Conservation (phyloP, 2,797 vertebrate species). For the Distichodus sexfasciatus region DNA sequence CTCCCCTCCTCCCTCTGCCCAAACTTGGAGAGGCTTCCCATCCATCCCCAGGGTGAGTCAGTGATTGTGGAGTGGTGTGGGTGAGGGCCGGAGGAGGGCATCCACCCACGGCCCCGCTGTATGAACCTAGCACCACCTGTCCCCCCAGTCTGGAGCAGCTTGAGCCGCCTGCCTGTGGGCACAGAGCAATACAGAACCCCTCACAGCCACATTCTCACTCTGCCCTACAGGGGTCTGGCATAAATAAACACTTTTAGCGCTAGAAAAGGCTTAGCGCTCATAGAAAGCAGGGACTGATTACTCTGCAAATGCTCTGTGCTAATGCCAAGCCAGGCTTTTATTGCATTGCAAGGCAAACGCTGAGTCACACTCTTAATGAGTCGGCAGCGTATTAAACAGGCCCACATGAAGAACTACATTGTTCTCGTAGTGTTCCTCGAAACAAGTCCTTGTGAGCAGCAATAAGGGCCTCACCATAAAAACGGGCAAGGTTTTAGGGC, state of each 20-base stretch:
- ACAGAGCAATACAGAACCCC: background rate
- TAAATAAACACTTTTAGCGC: slow-evolving; percentile 6
- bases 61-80: slow-evolving; percentile 28
- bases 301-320: background rate
- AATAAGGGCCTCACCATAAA: too few relatives aligned
- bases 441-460: background rate
- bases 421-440: background rate
- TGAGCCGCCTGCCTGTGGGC: slow-evolving; percentile 56
- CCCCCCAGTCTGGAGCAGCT: slow-evolving; percentile 64
- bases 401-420: background rate
- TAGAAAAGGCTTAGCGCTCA: background rate
- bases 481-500: background rate
- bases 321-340: background rate
- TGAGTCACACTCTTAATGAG: slow-evolving; percentile 9
- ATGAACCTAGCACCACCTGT: slow-evolving; percentile 76
- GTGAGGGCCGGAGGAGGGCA: slow-evolving; percentile 56
- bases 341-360: background rate
- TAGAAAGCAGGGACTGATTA: background rate
- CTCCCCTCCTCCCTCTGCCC: background rate
- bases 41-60: slow-evolving; percentile 43
- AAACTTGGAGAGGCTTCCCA: slow-evolving; percentile 37
- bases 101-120: slow-evolving; percentile 71
- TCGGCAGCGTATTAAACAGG: background rate
- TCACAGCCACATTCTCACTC: slow-evolving; percentile 37
- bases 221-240: slow-evolving; percentile 26